Base-by-base conservation (phyloP, 2,888 invertebrate genomes). In the Mamestra brassicae region DNA sequence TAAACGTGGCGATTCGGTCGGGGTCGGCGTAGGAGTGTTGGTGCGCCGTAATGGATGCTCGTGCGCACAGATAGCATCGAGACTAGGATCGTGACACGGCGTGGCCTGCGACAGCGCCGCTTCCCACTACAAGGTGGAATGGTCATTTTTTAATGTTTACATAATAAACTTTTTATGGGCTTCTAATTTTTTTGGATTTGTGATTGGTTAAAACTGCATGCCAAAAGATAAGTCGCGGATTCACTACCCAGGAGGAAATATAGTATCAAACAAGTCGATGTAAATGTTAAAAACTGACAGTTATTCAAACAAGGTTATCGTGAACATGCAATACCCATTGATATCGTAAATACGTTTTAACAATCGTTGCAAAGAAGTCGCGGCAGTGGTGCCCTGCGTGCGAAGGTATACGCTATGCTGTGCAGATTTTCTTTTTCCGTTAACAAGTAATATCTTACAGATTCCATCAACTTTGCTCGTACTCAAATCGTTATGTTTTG, bases 1-100 rank as follows among this genome's bases (percentile, higher is more conserved):
- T 89, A 87, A 89, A 88, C 87, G 85, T 80, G 83, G 87, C 83
- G 90, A 89, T 89, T 87, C 76, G 72, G 79, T 77, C 80, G 74
- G 64, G 65, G 54, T 73, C 66, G 76, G 85, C 84, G 86, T 87
- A 88, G 87, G 88, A 85, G 86, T 84, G 85, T 85, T 85, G 81
- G 69, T 80, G 68, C 84, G 74, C 83, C 71, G 84, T 88, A 91
- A 91, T 89, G 86, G 86, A 78, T 77, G 88, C 88, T 92, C 92
- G 92, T 92, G 92, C 85, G 83, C 79, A 66, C 72, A 57, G 91
- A 93, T 93, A 90, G 69, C 76, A 93, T 93, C 93, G 83, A 82
- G 74, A 76, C 88, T 85, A 87, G 87, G 89, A 88, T 92, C 93
- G 93, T 92, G 93, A 91, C 91, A 87, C 76, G 72, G 84, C 85